Conservation (phyloP, 2,113 vertebrate species). For the Hemicordylus capensis region DNA sequence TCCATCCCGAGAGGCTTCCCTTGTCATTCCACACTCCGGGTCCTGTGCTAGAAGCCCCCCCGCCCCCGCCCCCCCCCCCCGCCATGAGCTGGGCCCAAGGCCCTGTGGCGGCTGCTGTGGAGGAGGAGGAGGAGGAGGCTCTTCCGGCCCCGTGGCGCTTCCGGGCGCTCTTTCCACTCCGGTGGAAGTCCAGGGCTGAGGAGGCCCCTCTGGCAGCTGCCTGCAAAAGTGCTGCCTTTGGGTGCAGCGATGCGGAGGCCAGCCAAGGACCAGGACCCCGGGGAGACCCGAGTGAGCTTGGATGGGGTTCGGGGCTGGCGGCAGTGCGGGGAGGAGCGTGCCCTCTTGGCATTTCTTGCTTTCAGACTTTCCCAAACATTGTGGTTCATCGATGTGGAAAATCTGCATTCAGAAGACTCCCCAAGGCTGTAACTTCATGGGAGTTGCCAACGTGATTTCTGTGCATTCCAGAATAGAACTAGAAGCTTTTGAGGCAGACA, state of each 20-base stretch:
- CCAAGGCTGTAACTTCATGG: neutral
- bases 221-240: slow-evolving; percentile 64
- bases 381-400: neutral
- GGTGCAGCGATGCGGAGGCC: slow-evolving; percentile 21
- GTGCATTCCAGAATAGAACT: neutral
- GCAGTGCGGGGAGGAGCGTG: neutral
- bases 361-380: neutral
- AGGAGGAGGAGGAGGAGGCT: no score
- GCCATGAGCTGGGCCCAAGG: slow-evolving; percentile 67
- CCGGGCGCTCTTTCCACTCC: slow-evolving; percentile 70
- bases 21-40: neutral
- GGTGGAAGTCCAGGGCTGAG: slow-evolving; percentile 73
- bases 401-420: neutral
- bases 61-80: no score
- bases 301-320: neutral
- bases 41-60: slow-evolving; percentile 42
- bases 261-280: slow-evolving; percentile 19
- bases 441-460: neutral
- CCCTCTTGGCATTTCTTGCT: no score
- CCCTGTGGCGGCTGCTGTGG: slow-evolving; percentile 65
- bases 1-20: neutral
- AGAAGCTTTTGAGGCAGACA: neutral
- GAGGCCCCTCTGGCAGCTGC: slow-evolving; percentile 70
- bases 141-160: no score
- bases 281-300: slow-evolving; percentile 1